Base-by-base conservation (phyloP, 2,888 invertebrate species). In the Busseola fusca region DNA sequence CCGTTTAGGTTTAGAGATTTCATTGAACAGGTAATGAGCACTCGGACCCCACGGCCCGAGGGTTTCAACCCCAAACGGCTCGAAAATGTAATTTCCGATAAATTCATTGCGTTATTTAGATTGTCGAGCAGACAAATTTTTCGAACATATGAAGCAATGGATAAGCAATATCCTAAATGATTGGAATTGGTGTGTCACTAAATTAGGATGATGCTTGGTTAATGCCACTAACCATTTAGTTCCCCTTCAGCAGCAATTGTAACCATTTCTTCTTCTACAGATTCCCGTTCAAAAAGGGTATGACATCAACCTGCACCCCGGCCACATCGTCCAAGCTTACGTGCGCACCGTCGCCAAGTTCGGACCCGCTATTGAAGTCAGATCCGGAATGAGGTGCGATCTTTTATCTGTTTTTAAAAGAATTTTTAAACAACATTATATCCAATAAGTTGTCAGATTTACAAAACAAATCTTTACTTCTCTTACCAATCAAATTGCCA, bases 281-380 rank as follows among this genome's bases (percentile, higher is more conserved):
- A 92, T 96, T 81, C 94, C 97, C 0, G 93, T 96, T 0, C 93
- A 97, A 48, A 96, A 92, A 52, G 97, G 96, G 0, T 16, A 72
- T 0, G 93, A 96, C 57, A 89, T 91, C 2, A 96, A 96, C 45
- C 82, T 95, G 0, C 96, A 96, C 56, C 97, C 97, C 0, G 96
- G 96, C 14, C 91, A 96, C 80, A 95, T 96, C 65, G 96, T 97
- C 7, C 91, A 92, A 30, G 87, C 93, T 0, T 97, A 97, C 86
- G 96, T 97, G 18, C 91, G 96, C 59, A 93, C 96, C 0, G 94
- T 96, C 25, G 95, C 97, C 0, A 82, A 94, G 86, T 97, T 97
- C 77, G 97, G 97, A 9, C 93, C 96, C 9, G 93, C 96, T 82
- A 96, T 97, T 37, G 98, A 98, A 91, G 96, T 97, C n/a, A 94